Base-by-base conservation (phyloP, 2,888 invertebrate genomes). In the Zygaena filipendulae region DNA sequence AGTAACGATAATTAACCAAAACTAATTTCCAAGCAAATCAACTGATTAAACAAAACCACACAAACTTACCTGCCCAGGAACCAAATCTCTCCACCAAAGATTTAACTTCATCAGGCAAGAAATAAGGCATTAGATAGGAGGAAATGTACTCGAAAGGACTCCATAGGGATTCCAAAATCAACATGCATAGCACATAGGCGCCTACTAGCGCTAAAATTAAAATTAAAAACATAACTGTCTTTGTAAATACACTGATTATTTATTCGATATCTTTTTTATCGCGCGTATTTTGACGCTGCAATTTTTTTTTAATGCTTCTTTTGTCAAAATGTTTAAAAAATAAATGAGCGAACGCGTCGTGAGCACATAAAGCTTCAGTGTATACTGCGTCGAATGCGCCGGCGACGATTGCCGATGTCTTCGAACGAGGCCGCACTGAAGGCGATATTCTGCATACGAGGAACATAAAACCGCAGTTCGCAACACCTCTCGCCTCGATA, bases 31-130 rank as follows among this genome's bases (percentile, higher is more conserved):
- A n/a, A n/a, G n/a, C n/a, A n/a, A n/a, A n/a, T n/a, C n/a, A n/a
- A n/a, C n/a, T n/a, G n/a, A n/a, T n/a, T n/a, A n/a, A n/a, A n/a
- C n/a, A n/a, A n/a, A n/a, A n/a, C n/a, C n/a, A n/a, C n/a, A n/a
- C n/a, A n/a, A 33, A 75, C 85, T 85, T 61, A 94, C 94, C 89
- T 57, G 94, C 94, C 94, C 95, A 95, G 36, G 86, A 79, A 47
- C 95, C 95, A 59, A 85, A 94, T 57, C 84, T 87, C 52, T 86
- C 84, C 19, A 72, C 52, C 30, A 90, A 59, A 8, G 81, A 68
- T 43, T 81, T 72, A 39, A 84, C 85, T 50, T 86, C 82, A 29
- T 83, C 56, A 1, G 87, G 84, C 39, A 86, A 70, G 49, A 89
- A 85, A 43, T 83, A 86, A 11, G 89, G 89, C 55, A 84, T 83